Base-by-base conservation (phyloP, 2,797 vertebrate species). In the Microchirus variegatus region DNA sequence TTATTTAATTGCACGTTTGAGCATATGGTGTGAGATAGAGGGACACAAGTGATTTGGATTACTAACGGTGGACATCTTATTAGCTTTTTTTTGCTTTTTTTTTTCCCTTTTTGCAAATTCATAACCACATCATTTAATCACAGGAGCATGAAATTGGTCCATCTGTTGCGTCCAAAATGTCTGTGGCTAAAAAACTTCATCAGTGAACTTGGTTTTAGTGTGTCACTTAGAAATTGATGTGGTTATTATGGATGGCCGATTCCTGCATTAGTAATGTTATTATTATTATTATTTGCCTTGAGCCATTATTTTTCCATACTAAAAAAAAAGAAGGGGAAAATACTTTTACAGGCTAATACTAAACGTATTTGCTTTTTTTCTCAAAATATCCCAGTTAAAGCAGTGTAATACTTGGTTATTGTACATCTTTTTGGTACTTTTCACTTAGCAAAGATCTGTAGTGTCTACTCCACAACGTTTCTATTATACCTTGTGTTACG, bases 71-170 rank as follows among this genome's bases (percentile, higher is more conserved):
- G 64, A 78, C 63, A 78, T 70, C 75, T 79, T 19, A 59, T 55
- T 51, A 26, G 37, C 53, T 70, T 57, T 73, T 80, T 81, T 42
- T 42, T 14, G 8, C n/a, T 41, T 14, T 41, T 79, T 22, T 59
- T 52, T 51, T 35, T 37, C 57, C 67, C 56, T 73, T 80, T 81
- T 59, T 38, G 43, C 77, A 84, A 80, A 86, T 87, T 76, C 74
- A 82, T 80, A 72, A 77, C 74, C 72, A 73, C 80, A 86, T 85
- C 83, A 84, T 87, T 86, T 72, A 71, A 78, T 83, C 83, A 84
- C 44, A 61, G 84, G 67, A 87, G 79, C 82, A 87, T 91, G 84
- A 90, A 90, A 89, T 89, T 88, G 73, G 75, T 75, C 78, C 64
- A 76, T 80, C 81, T 82, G n/a, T 18, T 17, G 44, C 9, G 16